These are phyloP conservation scores for Acleris emargana DNA, from an alignment of 2,888 invertebrate genomes.

Conservation along the genomic window DNA sequence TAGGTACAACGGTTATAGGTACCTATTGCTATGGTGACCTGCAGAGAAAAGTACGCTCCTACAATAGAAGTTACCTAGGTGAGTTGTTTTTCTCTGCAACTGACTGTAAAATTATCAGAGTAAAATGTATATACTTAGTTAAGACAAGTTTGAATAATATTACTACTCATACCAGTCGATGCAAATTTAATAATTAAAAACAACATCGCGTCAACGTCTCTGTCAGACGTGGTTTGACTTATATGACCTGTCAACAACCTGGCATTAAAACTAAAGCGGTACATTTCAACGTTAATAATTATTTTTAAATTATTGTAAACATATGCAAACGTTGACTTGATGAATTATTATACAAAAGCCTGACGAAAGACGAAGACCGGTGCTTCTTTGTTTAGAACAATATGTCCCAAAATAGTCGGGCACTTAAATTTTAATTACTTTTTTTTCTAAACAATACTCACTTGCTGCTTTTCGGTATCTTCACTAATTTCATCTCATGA, in stretches of 20 bases:
- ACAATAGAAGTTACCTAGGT: too few species aligned
- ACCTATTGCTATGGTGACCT: too few species aligned
- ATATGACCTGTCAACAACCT: conserved; percentile 17
- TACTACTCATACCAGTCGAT: too few species aligned
- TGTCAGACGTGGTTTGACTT: not conserved
- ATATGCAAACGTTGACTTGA: not conserved
- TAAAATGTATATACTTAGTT: too few species aligned
- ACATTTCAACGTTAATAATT: conserved; percentile 2
- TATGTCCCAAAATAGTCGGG: not conserved
- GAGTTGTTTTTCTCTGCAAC: too few species aligned
- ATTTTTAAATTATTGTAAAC: conserved; percentile 6
- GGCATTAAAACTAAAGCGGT: not conserved
- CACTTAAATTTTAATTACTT: not conserved
- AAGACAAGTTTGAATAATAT: too few species aligned
- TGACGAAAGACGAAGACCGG: not conserved
- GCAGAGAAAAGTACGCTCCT: too few species aligned
- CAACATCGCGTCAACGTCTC: too few species aligned
- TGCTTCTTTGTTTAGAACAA: conserved; percentile 2
- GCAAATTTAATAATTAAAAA: too few species aligned
- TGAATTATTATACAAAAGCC: not conserved
- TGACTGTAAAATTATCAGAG: too few species aligned
- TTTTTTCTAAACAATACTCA: conserved; percentile 64
- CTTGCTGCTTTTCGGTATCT: conserved; percentile 88
- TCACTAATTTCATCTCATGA: conserved; percentile 85
- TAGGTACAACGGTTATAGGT: too few species aligned